phyloP scores from a whole-genome alignment of 1,140 invertebrate species.

The Ips nitidus region DNA sequence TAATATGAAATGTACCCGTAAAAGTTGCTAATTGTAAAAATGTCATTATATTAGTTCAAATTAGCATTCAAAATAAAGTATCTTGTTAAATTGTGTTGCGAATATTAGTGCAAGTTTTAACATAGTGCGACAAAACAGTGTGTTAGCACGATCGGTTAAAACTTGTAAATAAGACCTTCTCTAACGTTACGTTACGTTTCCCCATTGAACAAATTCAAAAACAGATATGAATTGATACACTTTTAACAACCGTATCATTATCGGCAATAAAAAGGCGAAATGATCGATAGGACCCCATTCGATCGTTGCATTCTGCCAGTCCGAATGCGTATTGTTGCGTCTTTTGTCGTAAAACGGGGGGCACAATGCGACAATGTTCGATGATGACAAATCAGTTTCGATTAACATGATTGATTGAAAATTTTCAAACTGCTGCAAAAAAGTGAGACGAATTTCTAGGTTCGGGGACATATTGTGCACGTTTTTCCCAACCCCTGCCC shows the following conservation, averaged over 20 bases:
- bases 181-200: no score
- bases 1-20: no score
- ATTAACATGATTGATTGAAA: slow-evolving; percentile 37
- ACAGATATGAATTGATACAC: slow-evolving; percentile 36
- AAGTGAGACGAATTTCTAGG: slow-evolving; percentile 23
- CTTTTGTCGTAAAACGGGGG: slow-evolving; percentile 25
- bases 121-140: no score
- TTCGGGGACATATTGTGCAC: neutral
- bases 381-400: slow-evolving; percentile 40
- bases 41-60: no score
- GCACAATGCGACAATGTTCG: slow-evolving; percentile 13
- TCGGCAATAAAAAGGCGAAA: slow-evolving; percentile 20
- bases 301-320: slow-evolving; percentile 20
- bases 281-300: slow-evolving; percentile 33
- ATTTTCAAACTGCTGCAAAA: slow-evolving; percentile 16
- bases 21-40: no score
- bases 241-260: slow-evolving; percentile 42
- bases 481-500: no score
- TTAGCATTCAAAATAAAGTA: no score
- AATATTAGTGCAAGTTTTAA: no score
- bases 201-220: no score
- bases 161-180: no score
- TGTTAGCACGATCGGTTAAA: no score
- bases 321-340: slow-evolving; percentile 30
- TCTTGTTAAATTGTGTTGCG: no score